Evolutionary conservation across 2,797 vertebrate species (phyloP).

Genomic region (Pangasius macronema): DNA sequence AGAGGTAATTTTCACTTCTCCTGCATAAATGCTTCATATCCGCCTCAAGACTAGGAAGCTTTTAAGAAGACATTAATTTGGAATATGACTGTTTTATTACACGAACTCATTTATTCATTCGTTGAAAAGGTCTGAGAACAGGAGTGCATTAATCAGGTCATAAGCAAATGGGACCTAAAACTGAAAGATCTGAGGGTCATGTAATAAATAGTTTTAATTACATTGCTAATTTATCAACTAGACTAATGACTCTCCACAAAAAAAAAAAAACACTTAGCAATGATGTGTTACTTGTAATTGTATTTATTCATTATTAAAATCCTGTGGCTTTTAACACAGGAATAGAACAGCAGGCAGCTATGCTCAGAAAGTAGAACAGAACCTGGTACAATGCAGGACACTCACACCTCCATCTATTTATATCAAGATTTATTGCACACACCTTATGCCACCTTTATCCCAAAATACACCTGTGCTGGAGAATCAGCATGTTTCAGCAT

Average conservation of each 20-base stretch:
- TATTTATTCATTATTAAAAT: slow-evolving; percentile 13
- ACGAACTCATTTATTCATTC: slow-evolving; percentile 26
- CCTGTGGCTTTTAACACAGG: background rate
- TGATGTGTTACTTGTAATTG: background rate
- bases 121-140: slow-evolving; percentile 7
- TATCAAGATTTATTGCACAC: slow-evolving; percentile 31
- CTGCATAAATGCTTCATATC: slow-evolving; percentile 32
- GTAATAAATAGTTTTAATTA: slow-evolving; percentile 29
- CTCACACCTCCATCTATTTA: slow-evolving; percentile 23
- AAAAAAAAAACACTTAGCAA: background rate
- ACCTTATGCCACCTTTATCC: slow-evolving; percentile 12
- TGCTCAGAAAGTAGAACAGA: slow-evolving; percentile 26
- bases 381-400: slow-evolving; percentile 11
- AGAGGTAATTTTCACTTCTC: slow-evolving; percentile 65
- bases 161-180: slow-evolving; percentile 5
- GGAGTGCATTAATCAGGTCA: slow-evolving; percentile 18
- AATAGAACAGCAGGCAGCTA: slow-evolving; percentile 5
- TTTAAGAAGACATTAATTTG: slow-evolving; percentile 21
- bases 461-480: slow-evolving; percentile 9
- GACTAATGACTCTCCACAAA: background rate
- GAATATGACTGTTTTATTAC: slow-evolving; percentile 37
- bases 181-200: slow-evolving; percentile 3
- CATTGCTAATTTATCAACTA: slow-evolving; percentile 23
- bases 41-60: slow-evolving; percentile 13
- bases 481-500: slow-evolving; percentile 3